Evolutionary conservation across 2,113 vertebrate genomes (phyloP), one percentile per base, ranked within the genome.

Genomic region (Pedionomus torquatus): DNA sequence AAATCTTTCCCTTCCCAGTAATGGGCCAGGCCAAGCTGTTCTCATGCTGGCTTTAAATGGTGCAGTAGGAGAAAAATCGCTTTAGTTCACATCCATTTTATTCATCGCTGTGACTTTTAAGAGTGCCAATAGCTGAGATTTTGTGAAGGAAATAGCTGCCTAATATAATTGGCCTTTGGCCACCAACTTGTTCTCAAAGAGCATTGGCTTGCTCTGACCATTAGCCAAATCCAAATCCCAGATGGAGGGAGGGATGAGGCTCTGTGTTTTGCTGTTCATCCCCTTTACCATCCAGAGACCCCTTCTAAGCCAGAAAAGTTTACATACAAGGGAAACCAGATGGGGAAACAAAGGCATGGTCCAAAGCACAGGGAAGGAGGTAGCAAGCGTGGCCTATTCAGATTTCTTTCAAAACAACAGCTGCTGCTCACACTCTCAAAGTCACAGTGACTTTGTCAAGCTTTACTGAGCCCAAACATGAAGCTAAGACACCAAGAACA

Each of bases 101-200:
- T 93, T 92, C 16, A 89, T 82, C 79, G 87, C 48, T 91, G 7
- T 52, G 39, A 85, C 57, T 92, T 90, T 52, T 76, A 87, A 89
- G 66, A 66, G 28, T 51, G 58, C 61, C 65, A 93, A 92, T 69
- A 82, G 9, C 39, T 87, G 63, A 87, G 61, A 71, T 94, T 95
- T 90, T 93, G 60, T 37, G 60, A 79, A 93, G 74, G 90, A 93
- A 95, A 89, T 79, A 90, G 30, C 46, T 93, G 65, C 69, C 84
- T 48, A 82, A 70, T 64, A 55, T 35, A 84, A 76, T 52, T 64
- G 92, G 71, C 72, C 71, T 75, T 89, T 61, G 61, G 72, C 91
- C 79, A 92, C 51, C 77, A 82, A 11, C 52, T 86, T 81, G 44
- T 87, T 97, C 87, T 72, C 60, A 71, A 87, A 82, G 6, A 84